Evolutionary conservation across 2,797 vertebrate species (phyloP), one percentile per base, ranked within the genome.

Genomic region (Lacerta agilis): DNA sequence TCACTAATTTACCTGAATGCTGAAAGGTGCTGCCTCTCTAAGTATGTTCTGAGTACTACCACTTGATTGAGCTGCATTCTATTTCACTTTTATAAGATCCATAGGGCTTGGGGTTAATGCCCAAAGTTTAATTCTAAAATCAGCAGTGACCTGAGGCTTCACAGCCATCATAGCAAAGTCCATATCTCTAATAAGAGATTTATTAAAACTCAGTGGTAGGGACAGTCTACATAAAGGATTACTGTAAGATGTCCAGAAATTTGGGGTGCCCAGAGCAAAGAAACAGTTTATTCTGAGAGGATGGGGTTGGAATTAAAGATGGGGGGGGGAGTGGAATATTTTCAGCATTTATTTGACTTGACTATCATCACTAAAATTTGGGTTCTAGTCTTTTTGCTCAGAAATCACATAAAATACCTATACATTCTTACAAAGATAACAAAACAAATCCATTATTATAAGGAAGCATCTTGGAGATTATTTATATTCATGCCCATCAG

Each of bases 21-120:
- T 82, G 86, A 82, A 87, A 82, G 72, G 71, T 82, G 86, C 79
- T 87, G 80, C 72, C 72, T 38, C 71, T 82, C 72, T 38, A 76
- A 87, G 80, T 49, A 67, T 76, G 58, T 36, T 66, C 71, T 76
- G 86, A 87, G 80, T 49, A 75, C 3, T 82, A 61, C 61, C 61
- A 38, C 23, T 77, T 77, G 55, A 33, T 33, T 49, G 5, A 72
- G 27, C 36, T 58, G 41, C 45, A 72, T 55, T 79, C 25, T 72
- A 43, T 61, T 86, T 61, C 41, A 73, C 13, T 66, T 82, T 87
- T 66, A 66, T 75, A 66, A 75, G 13, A 20, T 43, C 18, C 23
- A 18, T 23, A 23, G n/a, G 49, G 20, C 61, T 58, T 75, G 29
- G 38, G 38, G 49, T 36, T 75, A 75, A 87, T 64, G 64, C 61